phyloP scores from a whole-genome alignment of 2,113 vertebrate species.

The Pipa parva region DNA sequence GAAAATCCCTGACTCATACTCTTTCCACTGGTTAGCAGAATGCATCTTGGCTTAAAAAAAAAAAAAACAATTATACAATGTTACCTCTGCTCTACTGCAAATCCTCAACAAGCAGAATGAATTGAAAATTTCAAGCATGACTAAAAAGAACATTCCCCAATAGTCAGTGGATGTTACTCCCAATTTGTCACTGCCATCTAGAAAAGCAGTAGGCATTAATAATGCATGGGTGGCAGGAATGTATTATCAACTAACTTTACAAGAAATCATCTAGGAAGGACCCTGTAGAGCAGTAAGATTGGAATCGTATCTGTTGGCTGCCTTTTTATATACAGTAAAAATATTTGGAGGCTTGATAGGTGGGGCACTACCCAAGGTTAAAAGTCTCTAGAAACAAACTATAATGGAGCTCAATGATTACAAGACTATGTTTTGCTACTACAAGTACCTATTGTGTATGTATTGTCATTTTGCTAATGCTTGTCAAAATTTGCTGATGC shows the following conservation, averaged over 20 bases:
- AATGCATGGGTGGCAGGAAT: slow-evolving; percentile 94
- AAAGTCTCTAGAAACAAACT: slow-evolving; percentile 64
- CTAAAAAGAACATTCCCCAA: slow-evolving; percentile 96
- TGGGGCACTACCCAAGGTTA: slow-evolving; percentile 57
- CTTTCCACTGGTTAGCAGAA: slow-evolving; percentile 56
- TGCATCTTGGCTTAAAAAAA: slow-evolving; percentile 51
- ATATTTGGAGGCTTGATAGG: slow-evolving; percentile 64
- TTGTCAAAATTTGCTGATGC: no score
- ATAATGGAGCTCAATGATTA: slow-evolving; percentile 92
- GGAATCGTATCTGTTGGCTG: slow-evolving; percentile 47
- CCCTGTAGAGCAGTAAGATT: slow-evolving; percentile 64
- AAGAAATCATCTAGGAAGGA: slow-evolving; percentile 80
- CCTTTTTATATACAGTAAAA: slow-evolving; percentile 74
- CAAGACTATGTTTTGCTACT: no score
- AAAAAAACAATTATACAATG: slow-evolving; percentile 52
- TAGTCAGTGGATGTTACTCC: slow-evolving; percentile 92
- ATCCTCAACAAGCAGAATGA: slow-evolving; percentile 81
- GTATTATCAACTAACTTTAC: slow-evolving; percentile 95
- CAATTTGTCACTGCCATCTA: slow-evolving; percentile 99
- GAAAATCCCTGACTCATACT: slow-evolving; percentile 59
- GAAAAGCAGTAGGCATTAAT: slow-evolving; percentile 93
- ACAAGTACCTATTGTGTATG: no score
- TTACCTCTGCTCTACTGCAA: slow-evolving; percentile 60
- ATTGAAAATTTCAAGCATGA: slow-evolving; percentile 93
- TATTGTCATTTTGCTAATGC: no score